Conservation (phyloP, 2,113 vertebrate genomes). For the Poecile atricapillus region DNA sequence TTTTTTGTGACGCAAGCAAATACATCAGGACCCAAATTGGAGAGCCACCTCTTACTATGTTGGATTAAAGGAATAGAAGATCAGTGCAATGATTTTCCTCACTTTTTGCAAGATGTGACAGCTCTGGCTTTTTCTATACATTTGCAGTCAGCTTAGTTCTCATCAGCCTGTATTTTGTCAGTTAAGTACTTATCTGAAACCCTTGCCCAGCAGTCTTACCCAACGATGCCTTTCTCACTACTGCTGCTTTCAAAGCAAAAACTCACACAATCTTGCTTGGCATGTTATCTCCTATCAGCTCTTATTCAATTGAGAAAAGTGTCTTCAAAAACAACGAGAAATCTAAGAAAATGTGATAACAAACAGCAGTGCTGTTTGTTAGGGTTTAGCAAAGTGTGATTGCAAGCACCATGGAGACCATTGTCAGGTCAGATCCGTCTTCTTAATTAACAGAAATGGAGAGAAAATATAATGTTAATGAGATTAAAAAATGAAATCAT, state of each 20-base stretch:
- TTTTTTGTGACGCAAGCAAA: background rate
- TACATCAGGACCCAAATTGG: background rate
- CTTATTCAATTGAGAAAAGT: background rate
- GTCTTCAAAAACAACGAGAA: background rate
- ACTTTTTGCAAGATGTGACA: background rate
- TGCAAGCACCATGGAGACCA: slow-evolving; percentile 24
- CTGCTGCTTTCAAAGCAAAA: slow-evolving; percentile 20
- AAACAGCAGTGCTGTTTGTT: background rate
- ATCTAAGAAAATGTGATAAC: slow-evolving; percentile 8
- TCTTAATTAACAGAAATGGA: slow-evolving; percentile 10
- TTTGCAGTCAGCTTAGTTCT: background rate
- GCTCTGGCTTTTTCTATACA: background rate
- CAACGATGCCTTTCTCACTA: background rate
- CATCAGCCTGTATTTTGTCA: background rate
- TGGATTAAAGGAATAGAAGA: background rate
- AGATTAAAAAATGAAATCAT: background rate
- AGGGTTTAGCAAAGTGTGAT: background rate
- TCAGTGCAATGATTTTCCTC: background rate
- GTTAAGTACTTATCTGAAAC: slow-evolving; percentile 5
- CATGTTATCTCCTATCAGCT: background rate
- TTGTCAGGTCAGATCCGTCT: background rate
- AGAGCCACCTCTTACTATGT: background rate
- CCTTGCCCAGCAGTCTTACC: slow-evolving; percentile 2
- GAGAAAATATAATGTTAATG: background rate
- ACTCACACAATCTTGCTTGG: background rate